Evolutionary conservation across 2,888 invertebrate species (phyloP), one percentile per base, ranked within the genome.

Genomic region (Drosophila mimetica): DNA sequence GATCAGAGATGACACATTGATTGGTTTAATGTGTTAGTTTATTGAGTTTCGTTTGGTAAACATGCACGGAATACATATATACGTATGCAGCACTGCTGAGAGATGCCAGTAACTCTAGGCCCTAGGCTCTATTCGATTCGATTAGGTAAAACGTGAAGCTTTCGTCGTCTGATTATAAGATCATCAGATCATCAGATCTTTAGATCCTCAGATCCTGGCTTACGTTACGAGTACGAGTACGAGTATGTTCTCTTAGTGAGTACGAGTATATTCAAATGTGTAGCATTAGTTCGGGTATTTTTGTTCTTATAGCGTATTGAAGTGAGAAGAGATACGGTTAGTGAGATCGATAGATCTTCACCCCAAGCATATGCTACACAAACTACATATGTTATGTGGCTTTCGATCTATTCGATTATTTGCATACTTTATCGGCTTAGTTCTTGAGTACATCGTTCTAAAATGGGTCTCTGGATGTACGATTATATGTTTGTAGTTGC

Each of bases 31-130:
- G 65, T 66, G 55, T 46, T 74, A 59, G 47, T 81, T 64, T 75
- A 73, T 73, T 71, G 58, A 28, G 76, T 72, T 73, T 60, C 53
- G 47, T 39, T 81, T 70, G 79, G 50, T 79, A 82, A 87, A 86
- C 79, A 85, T 81, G 74, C 59, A 70, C 71, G 85, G 54, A 76
- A 81, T 81, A 81, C 84, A 83, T 51, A 67, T 58, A 61, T 58
- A 41, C 48, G 48, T 48, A 67, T 39, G 67, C 36, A 65, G 67
- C 57, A 69, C 51, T 65, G 61, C 44, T 39, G 65, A 65, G 59
- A 70, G 66, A 59, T 80, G 84, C 79, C 76, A 69, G 70, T 82
- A 82, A 67, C 50, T 65, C 34, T 42, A 65, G 63, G 57, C 42
- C 58, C 72, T 76, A 71, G 59, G 30, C 67, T 66, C 77, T 70